A percentile compares a stretch with the other conserved stretches of the same genome.
These are phyloP conservation scores for Clytia hemisphaerica DNA, from an alignment of 30 jellyfish, hydroid and myxozoan genomes.

Conservation along the genomic window DNA sequence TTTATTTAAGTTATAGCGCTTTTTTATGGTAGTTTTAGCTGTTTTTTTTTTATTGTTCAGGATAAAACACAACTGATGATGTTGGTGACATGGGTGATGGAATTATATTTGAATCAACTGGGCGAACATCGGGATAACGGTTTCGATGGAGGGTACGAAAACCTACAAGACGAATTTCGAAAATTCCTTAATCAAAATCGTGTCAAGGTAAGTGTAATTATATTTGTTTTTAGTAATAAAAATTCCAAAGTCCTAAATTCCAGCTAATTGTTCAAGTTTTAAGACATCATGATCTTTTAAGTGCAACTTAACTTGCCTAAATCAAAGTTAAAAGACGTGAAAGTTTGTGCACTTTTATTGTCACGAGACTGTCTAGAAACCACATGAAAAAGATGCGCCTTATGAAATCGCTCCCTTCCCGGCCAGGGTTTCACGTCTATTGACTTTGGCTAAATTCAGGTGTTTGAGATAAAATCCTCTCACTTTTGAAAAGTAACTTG, in stretches of 20 bases:
- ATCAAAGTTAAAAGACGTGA: no score
- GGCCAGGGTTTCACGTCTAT: no score
- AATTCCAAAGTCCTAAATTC: neutral
- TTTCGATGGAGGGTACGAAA: slow-evolving; percentile 35
- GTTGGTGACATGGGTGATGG: slow-evolving; percentile 83
- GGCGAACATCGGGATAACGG: slow-evolving; percentile 87
- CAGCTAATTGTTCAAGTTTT: neutral
- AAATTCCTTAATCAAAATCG: slow-evolving; percentile 63
- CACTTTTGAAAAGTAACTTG: no score
- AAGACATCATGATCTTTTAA: neutral
- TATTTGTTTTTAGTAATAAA: neutral
- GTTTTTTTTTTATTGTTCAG: slow-evolving; percentile 12
- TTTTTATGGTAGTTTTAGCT: no score
- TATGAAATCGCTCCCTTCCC: no score
- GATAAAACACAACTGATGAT: slow-evolving; percentile 85
- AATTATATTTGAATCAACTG: slow-evolving; percentile 71
- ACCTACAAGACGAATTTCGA: slow-evolving; percentile 74
- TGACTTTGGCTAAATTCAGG: no score
- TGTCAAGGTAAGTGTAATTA: slow-evolving; percentile 52
- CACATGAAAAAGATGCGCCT: no score
- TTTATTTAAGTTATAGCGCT: no score
- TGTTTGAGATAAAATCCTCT: no score
- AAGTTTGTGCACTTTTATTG: no score
- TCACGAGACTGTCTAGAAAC: no score
- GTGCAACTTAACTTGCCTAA: no score